Evolutionary conservation across 2,888 invertebrate genomes (phyloP).

Genomic region (Pseudoips prasinana): DNA sequence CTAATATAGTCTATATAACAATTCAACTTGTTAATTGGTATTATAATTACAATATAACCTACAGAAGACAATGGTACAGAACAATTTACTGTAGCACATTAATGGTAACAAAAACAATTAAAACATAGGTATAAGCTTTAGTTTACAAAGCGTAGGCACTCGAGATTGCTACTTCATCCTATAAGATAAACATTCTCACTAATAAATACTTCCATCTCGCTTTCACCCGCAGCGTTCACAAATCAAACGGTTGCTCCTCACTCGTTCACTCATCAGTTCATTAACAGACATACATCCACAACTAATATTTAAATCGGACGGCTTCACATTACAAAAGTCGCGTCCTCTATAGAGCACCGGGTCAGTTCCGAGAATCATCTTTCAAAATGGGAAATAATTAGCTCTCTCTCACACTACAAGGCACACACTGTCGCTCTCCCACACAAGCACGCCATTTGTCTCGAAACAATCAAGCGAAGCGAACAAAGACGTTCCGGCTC

Average conservation of each 20-base stretch:
- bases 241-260: constrained; percentile 46
- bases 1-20: constrained; percentile 67
- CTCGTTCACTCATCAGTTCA: constrained; percentile 42
- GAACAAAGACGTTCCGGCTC: constrained; percentile 51
- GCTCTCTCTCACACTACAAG: constrained; percentile 54
- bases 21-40: constrained; percentile 80
- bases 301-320: constrained; percentile 65
- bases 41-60: constrained; percentile 71
- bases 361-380: constrained; percentile 72
- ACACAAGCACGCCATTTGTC: constrained; percentile 58
- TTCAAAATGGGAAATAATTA: constrained; percentile 56
- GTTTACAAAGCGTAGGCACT: constrained; percentile 82
- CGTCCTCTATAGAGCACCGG: constrained; percentile 79
- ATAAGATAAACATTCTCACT: constrained; percentile 74
- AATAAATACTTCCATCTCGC: constrained; percentile 75
- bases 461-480: constrained; percentile 53
- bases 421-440: constrained; percentile 62
- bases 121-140: constrained; percentile 75
- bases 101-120: constrained; percentile 81
- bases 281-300: constrained; percentile 49
- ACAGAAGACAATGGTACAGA: constrained; percentile 79
- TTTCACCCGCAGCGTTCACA: constrained; percentile 50
- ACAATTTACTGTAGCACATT: constrained; percentile 72
- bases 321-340: constrained; percentile 69
- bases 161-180: constrained; percentile 80